phyloP scores from a whole-genome alignment of 2,888 invertebrate species.

The Ennomos erosarius region DNA sequence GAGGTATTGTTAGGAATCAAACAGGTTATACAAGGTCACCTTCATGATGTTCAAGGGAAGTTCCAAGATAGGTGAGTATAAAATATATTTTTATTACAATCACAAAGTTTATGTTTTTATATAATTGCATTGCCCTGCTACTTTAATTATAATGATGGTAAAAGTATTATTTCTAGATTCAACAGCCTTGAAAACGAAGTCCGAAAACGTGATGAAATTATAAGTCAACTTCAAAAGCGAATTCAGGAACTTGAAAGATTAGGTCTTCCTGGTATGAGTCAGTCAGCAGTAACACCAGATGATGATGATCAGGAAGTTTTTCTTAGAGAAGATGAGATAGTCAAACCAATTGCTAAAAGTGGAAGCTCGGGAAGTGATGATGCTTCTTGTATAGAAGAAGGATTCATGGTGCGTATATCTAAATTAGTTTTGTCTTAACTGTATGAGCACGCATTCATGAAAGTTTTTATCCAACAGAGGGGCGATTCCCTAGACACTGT shows the following conservation, averaged over 20 bases:
- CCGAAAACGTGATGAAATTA: conserved; percentile 92
- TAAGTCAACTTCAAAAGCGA: conserved; percentile 90
- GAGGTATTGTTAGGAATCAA: conserved; percentile 92
- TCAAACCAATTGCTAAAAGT: conserved; percentile 56
- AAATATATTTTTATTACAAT: neutral
- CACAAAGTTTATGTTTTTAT: too few species aligned
- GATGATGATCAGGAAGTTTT: conserved; percentile 39
- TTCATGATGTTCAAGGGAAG: conserved; percentile 89
- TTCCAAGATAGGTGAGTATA: conserved; percentile 85
- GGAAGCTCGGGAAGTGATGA: conserved; percentile 80
- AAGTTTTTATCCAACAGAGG: conserved; percentile 72
- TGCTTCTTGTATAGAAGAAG: conserved; percentile 73
- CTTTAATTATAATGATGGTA: conserved; percentile 42
- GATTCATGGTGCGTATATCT: conserved; percentile 71
- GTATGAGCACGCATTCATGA: neutral
- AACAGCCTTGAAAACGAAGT: conserved; percentile 92
- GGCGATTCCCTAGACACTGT: conserved; percentile 89
- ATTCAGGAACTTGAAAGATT: conserved; percentile 88
- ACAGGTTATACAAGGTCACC: conserved; percentile 91
- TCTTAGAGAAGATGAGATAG: conserved; percentile 26
- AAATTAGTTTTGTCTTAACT: neutral
- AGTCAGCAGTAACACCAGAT: conserved; percentile 40
- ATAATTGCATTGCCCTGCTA: conserved; percentile 48
- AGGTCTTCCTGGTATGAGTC: conserved; percentile 55
- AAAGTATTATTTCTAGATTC: conserved; percentile 79